Evolutionary conservation across 2,888 invertebrate genomes (phyloP).

Genomic region (Lucinisca nassula): DNA sequence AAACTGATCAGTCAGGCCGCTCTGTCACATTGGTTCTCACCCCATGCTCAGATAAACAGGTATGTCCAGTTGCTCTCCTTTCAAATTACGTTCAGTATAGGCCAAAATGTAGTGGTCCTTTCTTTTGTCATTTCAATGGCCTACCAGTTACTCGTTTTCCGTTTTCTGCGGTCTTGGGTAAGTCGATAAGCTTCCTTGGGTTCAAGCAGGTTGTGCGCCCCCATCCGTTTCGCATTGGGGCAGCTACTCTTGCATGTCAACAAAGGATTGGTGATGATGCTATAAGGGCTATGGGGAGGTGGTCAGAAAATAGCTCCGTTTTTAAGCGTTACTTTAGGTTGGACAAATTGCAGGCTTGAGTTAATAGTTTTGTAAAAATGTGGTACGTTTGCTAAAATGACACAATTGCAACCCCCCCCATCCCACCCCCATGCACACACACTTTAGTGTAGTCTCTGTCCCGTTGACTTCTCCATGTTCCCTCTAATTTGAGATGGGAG

Average conservation of each 20-base stretch:
- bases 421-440: too few relatives aligned
- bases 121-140: not conserved
- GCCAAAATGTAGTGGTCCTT: not conserved
- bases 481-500: too few relatives aligned
- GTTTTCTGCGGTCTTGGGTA: not conserved
- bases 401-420: too few relatives aligned
- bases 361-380: not conserved
- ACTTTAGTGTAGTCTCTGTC: too few relatives aligned
- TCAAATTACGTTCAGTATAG: not conserved
- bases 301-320: not conserved
- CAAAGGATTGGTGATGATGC: not conserved
- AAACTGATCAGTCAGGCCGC: not conserved
- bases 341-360: not conserved
- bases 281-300: not conserved
- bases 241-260: not conserved
- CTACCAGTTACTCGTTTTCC: not conserved
- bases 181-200: not conserved
- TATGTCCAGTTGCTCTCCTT: not conserved
- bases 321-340: not conserved
- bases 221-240: not conserved
- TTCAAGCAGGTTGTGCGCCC: not conserved
- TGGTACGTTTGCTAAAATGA: too few relatives aligned
- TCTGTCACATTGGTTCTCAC: slow-evolving; percentile 1
- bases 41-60: not conserved
- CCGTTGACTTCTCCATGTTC: too few relatives aligned